Evolutionary conservation across 2,797 vertebrate species (phyloP), one percentile per base, ranked within the genome.

Genomic region (Knipowitschia caucasica): DNA sequence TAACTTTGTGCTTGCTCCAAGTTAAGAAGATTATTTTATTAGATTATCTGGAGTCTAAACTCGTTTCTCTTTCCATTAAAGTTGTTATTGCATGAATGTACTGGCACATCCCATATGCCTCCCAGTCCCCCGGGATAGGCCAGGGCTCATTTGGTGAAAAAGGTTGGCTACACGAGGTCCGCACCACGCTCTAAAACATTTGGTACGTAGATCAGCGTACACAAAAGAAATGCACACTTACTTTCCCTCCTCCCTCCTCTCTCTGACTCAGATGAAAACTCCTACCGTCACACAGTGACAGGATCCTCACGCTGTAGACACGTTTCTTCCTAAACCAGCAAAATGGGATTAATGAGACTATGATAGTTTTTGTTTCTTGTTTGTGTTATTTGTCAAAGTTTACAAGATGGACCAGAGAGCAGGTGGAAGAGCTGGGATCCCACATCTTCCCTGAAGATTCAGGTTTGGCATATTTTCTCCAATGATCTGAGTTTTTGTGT

Each of bases 51-150:
- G 44, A 63, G 33, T 57, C 61, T 27, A 21, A 56, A 23, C 47
- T 49, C 12, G 80, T 89, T 78, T 85, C 42, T 87, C 73, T 90
- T 91, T 89, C 87, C 87, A 83, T 57, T 55, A 23, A 66, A 64
- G 30, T 34, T 75, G 78, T 87, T 81, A 64, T 84, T 75, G 64
- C 21, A 24, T 44, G 15, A 83, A 52, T 82, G 72, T 86, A 57
- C 88, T 86, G 80, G 64, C 20, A 56, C 60, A 56, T 76, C 71
- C 69, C 72, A 66, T 53, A 47, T 58, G 59, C 75, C 86, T 77
- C 78, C 86, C 81, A 43, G 57, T 76, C 85, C 74, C 73, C 29
- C 1, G 71, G 56, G 82, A 45, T 14, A 20, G 43, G 30, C 40
- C 58, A 63, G 64, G 45, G 50, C 70, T 56, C 59, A 59, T 50